These are phyloP conservation scores for Anolis carolinensis DNA, from an alignment of 2,113 vertebrate genomes.

Conservation along the genomic window DNA sequence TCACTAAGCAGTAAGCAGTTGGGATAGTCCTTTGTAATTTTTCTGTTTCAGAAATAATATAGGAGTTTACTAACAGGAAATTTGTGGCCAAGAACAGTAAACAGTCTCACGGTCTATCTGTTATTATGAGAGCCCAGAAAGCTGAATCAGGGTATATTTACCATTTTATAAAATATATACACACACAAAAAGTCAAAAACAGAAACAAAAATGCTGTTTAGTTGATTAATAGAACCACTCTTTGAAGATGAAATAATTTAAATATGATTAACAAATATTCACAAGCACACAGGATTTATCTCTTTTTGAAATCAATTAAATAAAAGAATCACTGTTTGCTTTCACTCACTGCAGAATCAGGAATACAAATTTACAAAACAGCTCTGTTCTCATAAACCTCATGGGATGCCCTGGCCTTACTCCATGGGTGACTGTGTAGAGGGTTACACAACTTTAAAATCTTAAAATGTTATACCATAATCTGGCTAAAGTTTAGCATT, in stretches of 20 bases:
- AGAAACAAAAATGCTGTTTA: conserved; percentile 22
- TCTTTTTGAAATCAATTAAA: no score
- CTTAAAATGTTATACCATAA: not conserved
- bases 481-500: not conserved
- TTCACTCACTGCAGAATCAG: not conserved
- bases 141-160: conserved; percentile 73
- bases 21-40: conserved; percentile 77
- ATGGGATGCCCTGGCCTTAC: not conserved
- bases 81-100: conserved; percentile 80
- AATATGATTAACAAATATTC: conserved; percentile 47
- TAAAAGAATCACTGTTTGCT: not conserved
- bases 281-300: no score
- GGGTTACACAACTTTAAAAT: not conserved
- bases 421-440: no score
- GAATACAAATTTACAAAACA: not conserved
- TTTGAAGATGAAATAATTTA: conserved; percentile 59
- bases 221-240: conserved; percentile 65
- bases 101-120: conserved; percentile 82
- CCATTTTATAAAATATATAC: no score
- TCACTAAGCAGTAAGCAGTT: conserved; percentile 74
- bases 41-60: conserved; percentile 84
- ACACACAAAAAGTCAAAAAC: no score
- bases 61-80: conserved; percentile 82
- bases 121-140: conserved; percentile 76
- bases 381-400: not conserved